A percentile compares a stretch with the other conserved stretches of the same genome.
Evolutionary conservation across 2,888 invertebrate species (phyloP).

Genomic region (Gymnoscelis rufifasciata): DNA sequence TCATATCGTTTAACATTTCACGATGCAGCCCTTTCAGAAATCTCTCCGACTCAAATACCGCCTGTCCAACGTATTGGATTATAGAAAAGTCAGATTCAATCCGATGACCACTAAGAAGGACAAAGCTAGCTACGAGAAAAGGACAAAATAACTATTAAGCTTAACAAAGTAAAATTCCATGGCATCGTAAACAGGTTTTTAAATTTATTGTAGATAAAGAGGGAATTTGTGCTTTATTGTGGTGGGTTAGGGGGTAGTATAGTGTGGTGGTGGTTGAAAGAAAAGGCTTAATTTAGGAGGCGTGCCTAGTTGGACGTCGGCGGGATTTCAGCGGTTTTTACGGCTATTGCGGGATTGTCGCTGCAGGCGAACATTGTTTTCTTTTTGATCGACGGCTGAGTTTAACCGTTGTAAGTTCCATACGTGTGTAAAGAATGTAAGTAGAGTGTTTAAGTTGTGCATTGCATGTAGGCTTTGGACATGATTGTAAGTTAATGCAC

Average conservation of each 20-base stretch:
- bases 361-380: conserved; percentile 54
- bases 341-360: conserved; percentile 63
- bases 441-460: too few relatives aligned
- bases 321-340: conserved; percentile 72
- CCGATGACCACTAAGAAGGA: conserved; percentile 49
- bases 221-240: conserved; percentile 26
- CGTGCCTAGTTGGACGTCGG: conserved; percentile 71
- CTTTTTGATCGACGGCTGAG: conserved; percentile 25
- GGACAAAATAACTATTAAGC: conserved; percentile 52
- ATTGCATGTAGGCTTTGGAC: too few relatives aligned
- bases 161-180: conserved; percentile 66
- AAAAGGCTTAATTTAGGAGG: conserved; percentile 73
- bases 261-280: conserved; percentile 21
- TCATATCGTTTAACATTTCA: neutral
- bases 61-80: conserved; percentile 60
- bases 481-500: too few relatives aligned
- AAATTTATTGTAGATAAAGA: conserved; percentile 29
- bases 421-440: neutral
- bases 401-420: neutral
- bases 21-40: conserved; percentile 19
- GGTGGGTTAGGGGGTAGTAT: conserved; percentile 31
- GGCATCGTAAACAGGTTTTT: conserved; percentile 62
- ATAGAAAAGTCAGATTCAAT: conserved; percentile 59
- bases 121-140: conserved; percentile 29
- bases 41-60: conserved; percentile 50